Percentiles rank a stretch among this genome's conserved stretches.
These are phyloP conservation scores for Antheraea yamamai DNA, from an alignment of 2,888 invertebrate species.

Conservation along the genomic window DNA sequence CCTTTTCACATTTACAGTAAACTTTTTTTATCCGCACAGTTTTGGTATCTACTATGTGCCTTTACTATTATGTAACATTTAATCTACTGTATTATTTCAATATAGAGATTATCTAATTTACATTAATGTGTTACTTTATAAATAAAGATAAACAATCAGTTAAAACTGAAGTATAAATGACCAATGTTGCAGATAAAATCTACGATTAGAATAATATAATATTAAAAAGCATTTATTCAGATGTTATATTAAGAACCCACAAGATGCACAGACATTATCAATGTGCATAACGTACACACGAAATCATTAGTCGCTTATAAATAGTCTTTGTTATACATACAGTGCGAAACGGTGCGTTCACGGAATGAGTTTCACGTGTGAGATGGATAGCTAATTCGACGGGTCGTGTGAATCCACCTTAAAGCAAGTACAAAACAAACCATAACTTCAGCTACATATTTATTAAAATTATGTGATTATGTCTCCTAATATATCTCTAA, in stretches of 20 bases:
- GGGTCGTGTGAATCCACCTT: not conserved
- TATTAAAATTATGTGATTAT: not conserved
- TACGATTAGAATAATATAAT: not conserved
- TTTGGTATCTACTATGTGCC: not conserved
- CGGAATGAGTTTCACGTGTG: not conserved
- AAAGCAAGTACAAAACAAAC: not conserved
- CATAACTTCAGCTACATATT: not conserved
- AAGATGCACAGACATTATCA: conserved; percentile 38
- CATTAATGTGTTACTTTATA: not conserved
- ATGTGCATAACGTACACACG: conserved; percentile 38
- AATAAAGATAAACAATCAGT: not conserved
- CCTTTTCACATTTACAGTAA: not conserved
- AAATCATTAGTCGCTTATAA: conserved; percentile 52
- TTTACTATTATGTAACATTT: not conserved
- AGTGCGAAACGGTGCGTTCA: conserved; percentile 2
- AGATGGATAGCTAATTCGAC: not conserved
- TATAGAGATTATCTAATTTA: not conserved
- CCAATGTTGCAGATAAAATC: not conserved
- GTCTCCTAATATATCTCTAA: not conserved
- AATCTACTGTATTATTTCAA: not conserved
- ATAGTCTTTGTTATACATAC: conserved; percentile 30
- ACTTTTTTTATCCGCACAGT: not conserved
- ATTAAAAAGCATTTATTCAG: conserved; percentile 20
- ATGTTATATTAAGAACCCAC: conserved; percentile 33
- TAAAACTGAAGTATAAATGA: not conserved